These are phyloP conservation scores for Oryzias javanicus DNA, from an alignment of 2,113 vertebrate species.

Conservation along the genomic window DNA sequence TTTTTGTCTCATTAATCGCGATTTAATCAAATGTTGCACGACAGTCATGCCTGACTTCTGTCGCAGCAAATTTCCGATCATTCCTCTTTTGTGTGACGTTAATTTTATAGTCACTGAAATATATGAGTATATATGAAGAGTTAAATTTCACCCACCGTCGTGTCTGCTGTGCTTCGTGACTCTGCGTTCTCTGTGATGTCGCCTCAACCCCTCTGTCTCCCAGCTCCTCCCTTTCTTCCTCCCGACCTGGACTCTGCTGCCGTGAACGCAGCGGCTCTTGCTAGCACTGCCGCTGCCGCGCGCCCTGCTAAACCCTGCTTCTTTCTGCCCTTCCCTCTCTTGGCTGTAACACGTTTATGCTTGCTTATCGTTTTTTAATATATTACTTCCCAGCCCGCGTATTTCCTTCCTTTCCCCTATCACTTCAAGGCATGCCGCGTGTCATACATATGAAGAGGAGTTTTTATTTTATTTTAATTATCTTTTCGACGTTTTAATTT, in stretches of 20 bases:
- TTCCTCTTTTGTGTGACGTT: too few species aligned
- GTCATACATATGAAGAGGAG: background rate
- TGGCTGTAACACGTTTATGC: slow-evolving; percentile 6
- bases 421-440: background rate
- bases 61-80: too few species aligned
- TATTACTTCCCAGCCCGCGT: background rate
- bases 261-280: slow-evolving; percentile 23
- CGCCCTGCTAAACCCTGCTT: slow-evolving; percentile 7
- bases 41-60: too few species aligned
- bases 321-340: slow-evolving; percentile 7
- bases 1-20: too few species aligned
- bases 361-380: background rate
- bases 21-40: too few species aligned
- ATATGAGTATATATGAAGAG: too few species aligned
- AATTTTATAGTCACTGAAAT: too few species aligned
- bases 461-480: background rate
- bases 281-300: slow-evolving; percentile 13
- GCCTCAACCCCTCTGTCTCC: slow-evolving; percentile 3
- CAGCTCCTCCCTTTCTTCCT: slow-evolving; percentile 56
- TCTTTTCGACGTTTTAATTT: slow-evolving; percentile 4
- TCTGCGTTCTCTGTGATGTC: slow-evolving; percentile 20
- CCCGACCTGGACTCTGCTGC: slow-evolving; percentile 26
- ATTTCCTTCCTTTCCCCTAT: background rate
- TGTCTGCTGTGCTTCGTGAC: slow-evolving; percentile 30
- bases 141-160: background rate